phyloP scores from a whole-genome alignment of 2,888 invertebrate species.

The Netelia fuscicornis region DNA sequence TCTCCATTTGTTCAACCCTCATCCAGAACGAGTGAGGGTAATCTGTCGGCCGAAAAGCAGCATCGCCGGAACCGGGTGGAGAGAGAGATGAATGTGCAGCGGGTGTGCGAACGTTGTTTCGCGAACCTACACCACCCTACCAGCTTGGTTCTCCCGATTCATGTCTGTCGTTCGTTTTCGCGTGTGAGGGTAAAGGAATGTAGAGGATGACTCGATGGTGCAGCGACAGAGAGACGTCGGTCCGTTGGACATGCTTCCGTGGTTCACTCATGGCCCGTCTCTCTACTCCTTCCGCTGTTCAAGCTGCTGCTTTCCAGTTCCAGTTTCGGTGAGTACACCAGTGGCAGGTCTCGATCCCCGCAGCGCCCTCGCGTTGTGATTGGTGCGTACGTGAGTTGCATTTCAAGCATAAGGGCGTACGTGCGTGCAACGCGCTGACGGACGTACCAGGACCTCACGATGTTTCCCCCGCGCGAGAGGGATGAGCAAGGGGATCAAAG shows the following conservation, averaged over 20 bases:
- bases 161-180: conserved; percentile 29
- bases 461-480: conserved; percentile 42
- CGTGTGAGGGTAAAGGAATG: conserved; percentile 50
- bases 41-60: conserved; percentile 68
- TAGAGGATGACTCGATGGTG: conserved; percentile 46
- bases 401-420: conserved; percentile 70
- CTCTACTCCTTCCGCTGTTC: conserved; percentile 45
- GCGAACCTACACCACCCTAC: conserved; percentile 54
- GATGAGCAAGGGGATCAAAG: conserved; percentile 59
- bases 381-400: conserved; percentile 75
- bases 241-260: conserved; percentile 71
- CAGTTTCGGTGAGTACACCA: conserved; percentile 30
- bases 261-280: conserved; percentile 47
- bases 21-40: conserved; percentile 56
- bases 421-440: conserved; percentile 71
- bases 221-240: conserved; percentile 64
- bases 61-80: conserved; percentile 11
- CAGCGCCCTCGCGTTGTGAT: conserved; percentile 72
- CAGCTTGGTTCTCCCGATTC: conserved; percentile 39
- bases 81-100: conserved; percentile 66
- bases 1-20: conserved; percentile 47
- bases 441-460: conserved; percentile 56
- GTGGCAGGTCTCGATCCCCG: conserved; percentile 72
- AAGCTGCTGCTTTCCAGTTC: conserved; percentile 53
- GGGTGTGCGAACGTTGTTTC: conserved; percentile 61